These are phyloP conservation scores for Ericerus pela DNA, from an alignment of 1,140 invertebrate species.

Conservation along the genomic window DNA sequence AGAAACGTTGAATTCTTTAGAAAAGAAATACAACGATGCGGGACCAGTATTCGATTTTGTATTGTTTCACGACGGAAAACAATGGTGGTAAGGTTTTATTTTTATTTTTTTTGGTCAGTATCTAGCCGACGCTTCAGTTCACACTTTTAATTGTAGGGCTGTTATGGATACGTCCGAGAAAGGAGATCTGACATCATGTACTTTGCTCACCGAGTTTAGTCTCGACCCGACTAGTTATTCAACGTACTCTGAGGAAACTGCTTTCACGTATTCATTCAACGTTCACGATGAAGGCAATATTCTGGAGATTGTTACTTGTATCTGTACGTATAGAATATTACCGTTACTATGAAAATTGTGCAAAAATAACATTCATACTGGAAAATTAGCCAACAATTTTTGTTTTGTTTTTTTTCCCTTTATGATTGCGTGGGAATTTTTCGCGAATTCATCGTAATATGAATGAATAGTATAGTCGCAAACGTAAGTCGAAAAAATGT, in stretches of 20 bases:
- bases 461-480: too few species aligned
- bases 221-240: slow-evolving; percentile 49
- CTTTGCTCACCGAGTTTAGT: slow-evolving; percentile 70
- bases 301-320: slow-evolving; percentile 83
- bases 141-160: slow-evolving; percentile 31
- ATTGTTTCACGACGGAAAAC: slow-evolving; percentile 70
- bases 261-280: slow-evolving; percentile 81
- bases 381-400: too few species aligned
- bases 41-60: slow-evolving; percentile 85
- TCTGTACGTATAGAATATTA: too few species aligned
- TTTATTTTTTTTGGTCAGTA: slow-evolving; percentile 1
- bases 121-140: neutral
- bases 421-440: too few species aligned
- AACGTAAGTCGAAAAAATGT: too few species aligned
- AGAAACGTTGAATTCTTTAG: slow-evolving; percentile 58
- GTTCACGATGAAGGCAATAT: slow-evolving; percentile 83
- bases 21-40: slow-evolving; percentile 81
- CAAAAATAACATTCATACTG: too few species aligned
- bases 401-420: too few species aligned
- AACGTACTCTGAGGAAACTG: slow-evolving; percentile 57
- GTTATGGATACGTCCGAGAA: slow-evolving; percentile 74
- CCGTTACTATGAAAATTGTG: too few species aligned
- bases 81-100: slow-evolving; percentile 47
- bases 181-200: slow-evolving; percentile 60
- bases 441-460: too few species aligned